These are phyloP conservation scores for Rhimphoctona megacephalus DNA, from an alignment of 2,888 invertebrate genomes.

Conservation along the genomic window DNA sequence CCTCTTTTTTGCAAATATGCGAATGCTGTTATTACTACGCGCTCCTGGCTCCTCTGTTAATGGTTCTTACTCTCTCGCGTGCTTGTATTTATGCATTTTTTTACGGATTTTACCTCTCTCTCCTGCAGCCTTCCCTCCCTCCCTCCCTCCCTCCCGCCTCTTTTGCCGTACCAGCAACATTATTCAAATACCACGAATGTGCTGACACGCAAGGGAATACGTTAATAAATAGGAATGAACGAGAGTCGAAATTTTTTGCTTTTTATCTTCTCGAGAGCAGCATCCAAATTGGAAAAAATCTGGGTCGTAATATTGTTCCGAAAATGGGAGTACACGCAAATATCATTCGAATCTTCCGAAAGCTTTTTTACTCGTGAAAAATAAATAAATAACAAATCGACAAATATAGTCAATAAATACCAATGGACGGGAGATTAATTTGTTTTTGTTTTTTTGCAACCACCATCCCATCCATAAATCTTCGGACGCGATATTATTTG, in stretches of 20 bases:
- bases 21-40: constrained; percentile 48
- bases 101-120: constrained; percentile 7
- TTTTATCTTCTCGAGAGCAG: background rate
- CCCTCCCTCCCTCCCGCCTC: background rate
- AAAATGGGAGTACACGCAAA: background rate
- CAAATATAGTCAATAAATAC: background rate
- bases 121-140: background rate
- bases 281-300: background rate
- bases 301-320: background rate
- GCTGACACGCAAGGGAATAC: constrained; percentile 24
- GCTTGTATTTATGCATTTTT: constrained; percentile 21
- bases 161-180: constrained; percentile 6
- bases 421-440: background rate
- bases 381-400: background rate
- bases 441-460: background rate
- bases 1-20: constrained; percentile 15
- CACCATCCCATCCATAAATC: background rate
- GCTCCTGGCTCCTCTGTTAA: constrained; percentile 34
- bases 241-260: constrained; percentile 8
- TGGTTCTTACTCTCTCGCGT: background rate
- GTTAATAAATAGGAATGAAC: constrained; percentile 6
- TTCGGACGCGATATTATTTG: background rate
- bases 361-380: background rate
- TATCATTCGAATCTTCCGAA: background rate
- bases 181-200: constrained; percentile 9